A percentile compares a stretch with the other conserved stretches of the same genome.
Evolutionary conservation across 2,113 vertebrate species (phyloP).

Genomic region (Saguinus midas): DNA sequence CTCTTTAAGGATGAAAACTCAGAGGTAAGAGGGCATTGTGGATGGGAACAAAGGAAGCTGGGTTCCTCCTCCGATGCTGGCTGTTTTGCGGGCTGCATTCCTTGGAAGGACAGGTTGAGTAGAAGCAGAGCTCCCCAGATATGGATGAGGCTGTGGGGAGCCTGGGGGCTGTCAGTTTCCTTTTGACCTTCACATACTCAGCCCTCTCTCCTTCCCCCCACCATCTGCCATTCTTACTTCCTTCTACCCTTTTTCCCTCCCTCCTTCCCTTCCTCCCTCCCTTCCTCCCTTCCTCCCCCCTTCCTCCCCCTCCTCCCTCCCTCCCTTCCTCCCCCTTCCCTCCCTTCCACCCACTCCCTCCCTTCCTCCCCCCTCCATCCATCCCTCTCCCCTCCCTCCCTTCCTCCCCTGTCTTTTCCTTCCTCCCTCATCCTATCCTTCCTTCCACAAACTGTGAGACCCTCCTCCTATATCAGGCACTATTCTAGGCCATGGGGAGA

Average conservation of each 20-base stretch:
- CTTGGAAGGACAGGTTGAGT: background rate
- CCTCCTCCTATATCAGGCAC: background rate
- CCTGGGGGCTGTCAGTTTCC: background rate
- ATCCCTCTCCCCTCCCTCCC: too few relatives aligned
- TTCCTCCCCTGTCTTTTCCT: too few relatives aligned
- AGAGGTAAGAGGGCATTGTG: constrained; percentile 76
- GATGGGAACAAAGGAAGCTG: fast-evolving
- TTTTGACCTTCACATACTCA: background rate
- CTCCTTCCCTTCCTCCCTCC: too few relatives aligned
- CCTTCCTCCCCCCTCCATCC: too few relatives aligned
- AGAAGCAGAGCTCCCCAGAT: background rate
- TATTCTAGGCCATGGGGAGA: background rate
- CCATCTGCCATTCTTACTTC: background rate
- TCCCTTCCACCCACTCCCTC: too few relatives aligned
- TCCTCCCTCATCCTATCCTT: background rate
- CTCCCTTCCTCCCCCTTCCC: too few relatives aligned
- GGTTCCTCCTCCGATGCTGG: too few relatives aligned
- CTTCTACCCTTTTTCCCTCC: too few relatives aligned
- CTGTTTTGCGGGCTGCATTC: background rate
- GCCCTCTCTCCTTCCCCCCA: background rate
- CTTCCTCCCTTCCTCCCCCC: too few relatives aligned
- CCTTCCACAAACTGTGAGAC: background rate
- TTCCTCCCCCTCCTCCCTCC: background rate
- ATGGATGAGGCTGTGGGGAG: background rate
- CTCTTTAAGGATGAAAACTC: constrained; percentile 86